These are phyloP conservation scores for Cephonodes hylas DNA, from an alignment of 2,888 invertebrate genomes.

Conservation along the genomic window DNA sequence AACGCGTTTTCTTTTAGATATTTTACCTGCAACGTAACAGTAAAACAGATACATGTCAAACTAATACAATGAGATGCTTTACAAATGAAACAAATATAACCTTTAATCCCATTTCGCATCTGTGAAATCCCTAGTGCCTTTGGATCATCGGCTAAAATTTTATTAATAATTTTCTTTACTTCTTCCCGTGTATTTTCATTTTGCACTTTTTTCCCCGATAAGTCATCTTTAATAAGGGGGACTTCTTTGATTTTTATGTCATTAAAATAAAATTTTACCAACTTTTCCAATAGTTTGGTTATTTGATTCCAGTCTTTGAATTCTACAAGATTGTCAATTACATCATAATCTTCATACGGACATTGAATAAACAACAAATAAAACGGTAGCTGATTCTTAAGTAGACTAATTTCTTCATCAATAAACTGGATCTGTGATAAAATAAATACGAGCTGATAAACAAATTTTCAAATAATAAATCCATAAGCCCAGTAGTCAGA, in stretches of 20 bases:
- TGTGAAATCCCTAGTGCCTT: constrained; percentile 50
- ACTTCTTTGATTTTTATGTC: constrained; percentile 40
- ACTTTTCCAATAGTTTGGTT: constrained; percentile 53
- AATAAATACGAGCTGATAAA: background rate
- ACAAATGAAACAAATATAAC: constrained; percentile 33
- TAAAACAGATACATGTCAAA: background rate
- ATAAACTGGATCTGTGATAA: constrained; percentile 32
- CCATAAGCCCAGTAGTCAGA: background rate
- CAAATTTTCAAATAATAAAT: background rate
- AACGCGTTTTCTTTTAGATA: constrained; percentile 47
- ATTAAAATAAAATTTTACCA: constrained; percentile 54
- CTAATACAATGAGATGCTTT: background rate
- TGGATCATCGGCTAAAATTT: constrained; percentile 58
- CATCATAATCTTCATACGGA: constrained; percentile 77
- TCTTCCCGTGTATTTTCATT: constrained; percentile 44
- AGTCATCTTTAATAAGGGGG: constrained; percentile 25
- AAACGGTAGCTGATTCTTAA: constrained; percentile 48
- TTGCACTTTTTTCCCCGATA: constrained; percentile 19
- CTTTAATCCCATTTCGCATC: constrained; percentile 67
- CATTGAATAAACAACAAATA: constrained; percentile 81
- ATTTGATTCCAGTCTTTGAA: constrained; percentile 78
- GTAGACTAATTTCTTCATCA: constrained; percentile 32
- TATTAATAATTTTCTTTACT: constrained; percentile 65
- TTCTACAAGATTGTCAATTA: constrained; percentile 72
- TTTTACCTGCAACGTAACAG: constrained; percentile 45